These are phyloP conservation scores for Balaeniceps rex DNA, from an alignment of 2,113 vertebrate species.

Conservation along the genomic window DNA sequence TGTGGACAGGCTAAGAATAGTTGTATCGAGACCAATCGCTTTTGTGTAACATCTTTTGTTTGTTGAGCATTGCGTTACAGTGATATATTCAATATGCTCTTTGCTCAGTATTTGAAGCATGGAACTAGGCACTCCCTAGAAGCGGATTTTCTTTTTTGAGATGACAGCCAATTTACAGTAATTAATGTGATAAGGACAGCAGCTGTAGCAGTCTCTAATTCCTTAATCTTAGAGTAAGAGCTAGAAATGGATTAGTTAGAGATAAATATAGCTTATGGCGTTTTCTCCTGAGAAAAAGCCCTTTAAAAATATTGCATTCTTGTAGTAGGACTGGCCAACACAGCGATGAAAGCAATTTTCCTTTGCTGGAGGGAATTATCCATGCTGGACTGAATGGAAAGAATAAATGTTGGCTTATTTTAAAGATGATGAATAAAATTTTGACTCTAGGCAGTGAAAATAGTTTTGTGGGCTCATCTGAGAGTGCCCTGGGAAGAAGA, in stretches of 20 bases:
- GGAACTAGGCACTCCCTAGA: neutral
- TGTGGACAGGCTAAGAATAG: neutral
- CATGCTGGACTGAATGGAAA: neutral
- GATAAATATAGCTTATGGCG: constrained; percentile 63
- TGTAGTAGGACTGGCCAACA: neutral
- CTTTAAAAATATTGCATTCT: constrained; percentile 50
- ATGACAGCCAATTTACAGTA: constrained; percentile 65
- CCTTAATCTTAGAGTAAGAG: constrained; percentile 65
- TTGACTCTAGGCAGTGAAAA: neutral
- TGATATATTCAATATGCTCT: constrained; percentile 4
- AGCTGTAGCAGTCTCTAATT: constrained; percentile 70
- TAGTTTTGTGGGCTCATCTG: neutral
- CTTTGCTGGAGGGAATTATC: constrained; percentile 14
- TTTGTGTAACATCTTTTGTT: neutral
- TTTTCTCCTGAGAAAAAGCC: constrained; percentile 56
- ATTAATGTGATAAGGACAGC: constrained; percentile 74
- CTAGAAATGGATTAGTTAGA: constrained; percentile 70
- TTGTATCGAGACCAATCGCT: neutral
- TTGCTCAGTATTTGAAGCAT: neutral
- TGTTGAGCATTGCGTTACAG: neutral
- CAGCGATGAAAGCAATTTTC: constrained; percentile 2
- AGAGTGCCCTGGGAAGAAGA: neutral
- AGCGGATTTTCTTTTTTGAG: constrained; percentile 53
- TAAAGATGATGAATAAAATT: constrained; percentile 9
- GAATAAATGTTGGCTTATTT: constrained; percentile 15